These are phyloP conservation scores for Nematolebias whitei DNA, from an alignment of 2,113 vertebrate genomes.

Conservation along the genomic window DNA sequence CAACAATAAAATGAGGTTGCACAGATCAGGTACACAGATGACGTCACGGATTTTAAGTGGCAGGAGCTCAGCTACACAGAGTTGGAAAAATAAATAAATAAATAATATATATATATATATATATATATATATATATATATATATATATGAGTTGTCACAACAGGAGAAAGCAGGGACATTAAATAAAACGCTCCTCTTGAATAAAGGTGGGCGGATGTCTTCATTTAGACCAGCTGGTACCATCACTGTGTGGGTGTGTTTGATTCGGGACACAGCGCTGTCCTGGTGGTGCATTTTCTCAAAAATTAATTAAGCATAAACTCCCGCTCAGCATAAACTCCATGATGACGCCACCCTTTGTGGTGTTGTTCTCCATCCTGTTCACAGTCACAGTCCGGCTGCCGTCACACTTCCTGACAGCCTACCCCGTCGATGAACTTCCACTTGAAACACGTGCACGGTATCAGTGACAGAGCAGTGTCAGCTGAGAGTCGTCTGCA, in stretches of 20 bases:
- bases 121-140: no score
- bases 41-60: neutral
- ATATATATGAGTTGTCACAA: no score
- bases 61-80: neutral
- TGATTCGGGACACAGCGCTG: neutral
- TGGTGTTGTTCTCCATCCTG: neutral
- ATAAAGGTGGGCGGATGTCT: neutral
- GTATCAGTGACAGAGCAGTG: slow-evolving; percentile 1
- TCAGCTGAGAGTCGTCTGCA: slow-evolving; percentile 10
- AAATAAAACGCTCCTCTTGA: neutral
- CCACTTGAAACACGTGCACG: neutral
- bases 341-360: neutral
- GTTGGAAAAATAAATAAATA: no score
- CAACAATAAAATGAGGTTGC: no score
- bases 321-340: neutral
- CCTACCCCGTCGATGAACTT: slow-evolving; percentile 3
- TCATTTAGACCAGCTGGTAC: neutral
- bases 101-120: no score
- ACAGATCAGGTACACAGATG: no score
- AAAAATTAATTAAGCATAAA: neutral
- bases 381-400: neutral
- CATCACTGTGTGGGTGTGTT: slow-evolving; percentile 3
- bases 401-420: slow-evolving; percentile 1
- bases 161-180: no score
- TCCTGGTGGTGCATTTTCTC: neutral